Evolutionary conservation across 2,797 vertebrate species (phyloP).

Genomic region (Coendou prehensilis): DNA sequence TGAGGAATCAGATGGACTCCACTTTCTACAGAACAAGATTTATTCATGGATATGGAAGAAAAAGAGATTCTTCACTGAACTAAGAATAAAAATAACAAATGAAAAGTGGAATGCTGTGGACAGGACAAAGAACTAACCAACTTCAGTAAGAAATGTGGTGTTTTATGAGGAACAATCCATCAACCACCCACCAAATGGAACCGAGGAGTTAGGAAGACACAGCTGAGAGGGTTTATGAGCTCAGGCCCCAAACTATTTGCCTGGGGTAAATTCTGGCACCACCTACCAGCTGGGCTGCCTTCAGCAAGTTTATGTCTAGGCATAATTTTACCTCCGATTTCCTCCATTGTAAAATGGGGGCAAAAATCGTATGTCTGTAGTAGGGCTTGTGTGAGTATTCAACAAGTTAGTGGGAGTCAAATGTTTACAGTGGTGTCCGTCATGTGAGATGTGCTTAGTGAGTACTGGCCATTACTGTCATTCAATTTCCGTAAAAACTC

Average conservation of each 20-base stretch:
- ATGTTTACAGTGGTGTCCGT: not conserved
- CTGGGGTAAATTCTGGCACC: not conserved
- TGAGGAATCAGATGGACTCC: not conserved
- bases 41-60: not conserved
- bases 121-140: not conserved
- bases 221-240: not conserved
- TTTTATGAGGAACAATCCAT: not conserved
- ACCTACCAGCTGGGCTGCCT: not conserved
- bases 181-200: not conserved
- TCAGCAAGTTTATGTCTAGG: not conserved
- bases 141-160: not conserved
- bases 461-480: not conserved
- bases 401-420: not conserved
- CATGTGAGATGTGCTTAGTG: not conserved
- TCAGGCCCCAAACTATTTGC: not conserved
- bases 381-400: not conserved
- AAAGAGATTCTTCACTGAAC: not conserved
- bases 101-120: not conserved
- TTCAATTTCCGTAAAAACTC: slow-evolving; percentile 5
- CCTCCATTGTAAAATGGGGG: not conserved
- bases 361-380: not conserved
- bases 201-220: not conserved
- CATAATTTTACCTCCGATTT: not conserved
- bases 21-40: not conserved
- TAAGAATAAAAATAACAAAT: not conserved